These are phyloP conservation scores for Melinaea marsaeus DNA, from an alignment of 2,888 invertebrate species.

Conservation along the genomic window DNA sequence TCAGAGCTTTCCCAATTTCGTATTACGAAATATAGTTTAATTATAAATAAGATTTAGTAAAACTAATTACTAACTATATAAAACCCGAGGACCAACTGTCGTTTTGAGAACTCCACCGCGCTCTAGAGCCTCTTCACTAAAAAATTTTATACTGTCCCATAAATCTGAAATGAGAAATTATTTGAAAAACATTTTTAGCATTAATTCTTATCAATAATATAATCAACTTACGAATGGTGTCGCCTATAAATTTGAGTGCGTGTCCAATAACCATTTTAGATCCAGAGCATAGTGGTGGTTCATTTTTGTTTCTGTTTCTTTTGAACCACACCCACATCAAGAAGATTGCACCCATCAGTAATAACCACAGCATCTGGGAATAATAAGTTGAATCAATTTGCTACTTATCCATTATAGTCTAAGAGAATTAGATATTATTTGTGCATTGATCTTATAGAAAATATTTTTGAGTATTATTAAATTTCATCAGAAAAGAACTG, in stretches of 20 bases:
- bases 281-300: slow-evolving; percentile 36
- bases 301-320: slow-evolving; percentile 9
- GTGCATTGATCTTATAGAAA: too few relatives aligned
- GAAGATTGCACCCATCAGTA: neutral
- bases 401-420: too few relatives aligned
- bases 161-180: neutral
- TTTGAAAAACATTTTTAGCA: slow-evolving; percentile 38
- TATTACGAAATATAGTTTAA: too few relatives aligned
- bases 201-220: slow-evolving; percentile 45
- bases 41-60: neutral
- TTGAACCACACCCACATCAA: neutral
- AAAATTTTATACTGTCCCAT: slow-evolving; percentile 47
- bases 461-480: too few relatives aligned
- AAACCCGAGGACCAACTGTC: slow-evolving; percentile 50
- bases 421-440: too few relatives aligned
- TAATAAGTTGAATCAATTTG: neutral
- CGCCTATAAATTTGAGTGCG: slow-evolving; percentile 40
- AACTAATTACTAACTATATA: slow-evolving; percentile 37
- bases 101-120: slow-evolving; percentile 54
- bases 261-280: slow-evolving; percentile 42
- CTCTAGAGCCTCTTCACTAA: slow-evolving; percentile 45
- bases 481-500: too few relatives aligned
- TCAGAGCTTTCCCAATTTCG: neutral
- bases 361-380: neutral
- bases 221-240: slow-evolving; percentile 45